Evolutionary conservation across 1,140 invertebrate genomes (phyloP).

Genomic region (Neodiprion lecontei): DNA sequence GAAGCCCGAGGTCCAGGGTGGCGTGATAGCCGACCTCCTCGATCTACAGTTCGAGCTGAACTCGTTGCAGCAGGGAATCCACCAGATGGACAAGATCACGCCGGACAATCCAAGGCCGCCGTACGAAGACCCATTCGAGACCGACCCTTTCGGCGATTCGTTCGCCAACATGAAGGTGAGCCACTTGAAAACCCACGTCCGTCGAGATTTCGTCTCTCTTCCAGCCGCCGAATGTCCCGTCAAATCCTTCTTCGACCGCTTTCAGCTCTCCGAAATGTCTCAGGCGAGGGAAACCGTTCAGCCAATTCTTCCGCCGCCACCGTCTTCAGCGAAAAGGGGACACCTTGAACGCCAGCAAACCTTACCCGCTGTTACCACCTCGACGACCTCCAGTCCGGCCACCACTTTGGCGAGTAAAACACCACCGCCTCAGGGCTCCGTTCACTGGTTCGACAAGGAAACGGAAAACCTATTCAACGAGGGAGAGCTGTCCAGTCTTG

Average conservation of each 20-base stretch:
- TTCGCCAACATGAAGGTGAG: conserved; percentile 73
- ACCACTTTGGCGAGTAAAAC: conserved; percentile 56
- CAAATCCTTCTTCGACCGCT: background rate
- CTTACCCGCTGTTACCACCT: conserved; percentile 44
- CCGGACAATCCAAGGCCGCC: conserved; percentile 71
- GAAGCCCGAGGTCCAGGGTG: conserved; percentile 53
- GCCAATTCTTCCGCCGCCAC: conserved; percentile 70
- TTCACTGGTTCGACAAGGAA: conserved; percentile 64
- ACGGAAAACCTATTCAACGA: conserved; percentile 61
- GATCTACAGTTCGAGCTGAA: conserved; percentile 93
- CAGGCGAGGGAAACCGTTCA: conserved; percentile 54
- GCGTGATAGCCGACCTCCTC: conserved; percentile 82
- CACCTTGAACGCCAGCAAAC: conserved; percentile 55
- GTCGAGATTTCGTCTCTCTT: background rate
- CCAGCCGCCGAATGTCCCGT: background rate
- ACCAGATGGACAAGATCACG: conserved; percentile 86
- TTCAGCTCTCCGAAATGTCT: background rate
- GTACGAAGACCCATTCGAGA: conserved; percentile 65
- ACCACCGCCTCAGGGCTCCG: conserved; percentile 43
- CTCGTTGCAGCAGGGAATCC: conserved; percentile 86
- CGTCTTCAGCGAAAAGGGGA: conserved; percentile 61
- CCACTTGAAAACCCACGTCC: conserved; percentile 3
- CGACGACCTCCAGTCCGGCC: conserved; percentile 54
- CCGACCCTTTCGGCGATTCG: conserved; percentile 81
- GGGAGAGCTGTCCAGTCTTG: conserved; percentile 44